Base-by-base conservation (phyloP, 2,113 vertebrate genomes). In the Bostrychus sinensis region DNA sequence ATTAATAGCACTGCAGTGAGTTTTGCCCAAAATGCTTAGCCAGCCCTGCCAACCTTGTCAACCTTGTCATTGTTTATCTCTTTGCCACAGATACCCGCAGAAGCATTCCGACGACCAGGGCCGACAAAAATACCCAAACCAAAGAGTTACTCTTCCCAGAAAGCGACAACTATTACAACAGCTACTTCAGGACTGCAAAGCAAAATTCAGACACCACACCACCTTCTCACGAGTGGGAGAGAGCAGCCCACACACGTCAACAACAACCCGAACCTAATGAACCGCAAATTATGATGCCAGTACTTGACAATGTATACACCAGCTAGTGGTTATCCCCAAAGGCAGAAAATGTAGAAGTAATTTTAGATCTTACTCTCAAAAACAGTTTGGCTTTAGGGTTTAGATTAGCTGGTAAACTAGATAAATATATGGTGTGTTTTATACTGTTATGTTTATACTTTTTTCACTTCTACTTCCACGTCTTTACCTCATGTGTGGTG, bases 121-220 rank as follows among this genome's bases (percentile, higher is more conserved):
- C 95, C 95, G 39, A 94, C 94, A 32, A 83, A 91, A 62, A 97
- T 95, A 66, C 95, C 96, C 70, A 96, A 95, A 91, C 92, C 93
- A 30, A 98, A 94, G 85, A 69, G 92, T 62, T 87, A 14, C 32
- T 66, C 60, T 58, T 74, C 88, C 72, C 88, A 86, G 62, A 94
- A 93, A 80, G 75, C 83, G 75, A 82, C 89, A 16, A 82, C 69
- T 76, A 81, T 79, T 77, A 66, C n/a, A 54, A 64, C n/a, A 19
- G 38, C 78, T 14, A 37, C n/a, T 28, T 28, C 14, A 12, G 83
- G 71, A 2, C 62, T 41, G 48, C 83, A 60, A 37, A 78, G 10
- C 61, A 83, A 64, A 66, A 70, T 43, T 7, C 85, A 59, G 17
- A 34, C 20, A 0, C 56, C 42, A 2, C 75, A 67, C n/a, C 19